A percentile compares a stretch with the other conserved stretches of the same genome.
Evolutionary conservation across 2,888 invertebrate genomes (phyloP).

Genomic region (Drosophila villosipedis): DNA sequence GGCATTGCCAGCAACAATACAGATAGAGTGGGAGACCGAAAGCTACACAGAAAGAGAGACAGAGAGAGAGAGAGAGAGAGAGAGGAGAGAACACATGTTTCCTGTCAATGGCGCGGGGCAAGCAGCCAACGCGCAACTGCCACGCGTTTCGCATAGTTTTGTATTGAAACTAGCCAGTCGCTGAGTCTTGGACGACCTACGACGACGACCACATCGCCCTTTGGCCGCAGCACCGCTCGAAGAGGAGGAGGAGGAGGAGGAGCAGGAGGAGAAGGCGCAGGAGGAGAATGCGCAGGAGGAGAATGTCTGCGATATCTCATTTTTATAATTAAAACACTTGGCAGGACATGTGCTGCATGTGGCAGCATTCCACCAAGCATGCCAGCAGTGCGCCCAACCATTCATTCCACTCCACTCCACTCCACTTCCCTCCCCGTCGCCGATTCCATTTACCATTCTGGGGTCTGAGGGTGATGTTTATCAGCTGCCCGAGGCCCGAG

Average conservation of each 20-base stretch:
- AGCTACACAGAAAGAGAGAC: constrained; percentile 7
- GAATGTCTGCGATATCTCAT: constrained; percentile 72
- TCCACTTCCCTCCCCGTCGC: constrained; percentile 3
- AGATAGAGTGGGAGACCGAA: constrained; percentile 10
- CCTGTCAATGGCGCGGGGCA: constrained; percentile 53
- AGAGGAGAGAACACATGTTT: constrained; percentile 50
- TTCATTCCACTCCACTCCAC: constrained; percentile 10
- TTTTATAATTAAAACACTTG: constrained; percentile 81
- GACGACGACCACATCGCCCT: constrained; percentile 31
- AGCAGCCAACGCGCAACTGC: constrained; percentile 67
- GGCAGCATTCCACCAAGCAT: constrained; percentile 68
- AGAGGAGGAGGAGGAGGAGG: background rate
- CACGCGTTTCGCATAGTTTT: constrained; percentile 79
- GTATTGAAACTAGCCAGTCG: constrained; percentile 53
- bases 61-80: constrained; percentile 8
- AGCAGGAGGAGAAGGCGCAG: too few species aligned
- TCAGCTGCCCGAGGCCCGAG: constrained; percentile 61
- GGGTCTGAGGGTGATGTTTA: constrained; percentile 62
- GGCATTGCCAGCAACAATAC: constrained; percentile 37
- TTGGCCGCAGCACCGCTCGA: constrained; percentile 25
- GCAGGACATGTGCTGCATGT: constrained; percentile 74
- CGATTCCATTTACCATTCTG: background rate
- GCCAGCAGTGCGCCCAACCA: constrained; percentile 66
- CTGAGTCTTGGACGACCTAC: constrained; percentile 20
- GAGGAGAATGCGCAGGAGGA: constrained; percentile 3